Evolutionary conservation across 2,113 vertebrate species (phyloP).

Genomic region (Tragelaphus imberbis): DNA sequence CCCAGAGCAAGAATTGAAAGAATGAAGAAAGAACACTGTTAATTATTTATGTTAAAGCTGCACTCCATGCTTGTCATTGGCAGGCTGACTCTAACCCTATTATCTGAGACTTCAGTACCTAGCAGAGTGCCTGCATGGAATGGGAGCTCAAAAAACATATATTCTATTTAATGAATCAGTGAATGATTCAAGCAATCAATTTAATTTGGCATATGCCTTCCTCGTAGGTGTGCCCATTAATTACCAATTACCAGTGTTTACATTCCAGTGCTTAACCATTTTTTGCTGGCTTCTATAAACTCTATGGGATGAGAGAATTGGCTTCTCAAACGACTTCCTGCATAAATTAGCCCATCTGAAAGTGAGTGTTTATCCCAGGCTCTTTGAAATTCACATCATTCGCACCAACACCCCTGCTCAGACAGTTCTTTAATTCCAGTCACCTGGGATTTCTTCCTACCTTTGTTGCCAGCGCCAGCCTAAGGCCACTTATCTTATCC

Average conservation of each 20-base stretch:
- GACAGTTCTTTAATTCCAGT: conserved; percentile 70
- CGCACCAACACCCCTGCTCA: conserved; percentile 64
- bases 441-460: conserved; percentile 74
- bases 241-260: conserved; percentile 76
- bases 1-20: background rate
- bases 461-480: conserved; percentile 69
- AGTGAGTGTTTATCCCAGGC: conserved; percentile 69
- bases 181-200: conserved; percentile 64
- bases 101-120: background rate
- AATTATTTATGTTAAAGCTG: background rate
- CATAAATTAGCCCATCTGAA: conserved; percentile 75
- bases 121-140: background rate
- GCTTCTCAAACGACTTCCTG: conserved; percentile 73
- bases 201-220: conserved; percentile 72
- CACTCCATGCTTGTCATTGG: background rate
- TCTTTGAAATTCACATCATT: conserved; percentile 77
- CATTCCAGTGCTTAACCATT: conserved; percentile 67
- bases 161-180: conserved; percentile 65
- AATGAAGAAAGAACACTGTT: background rate
- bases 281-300: conserved; percentile 71
- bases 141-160: background rate
- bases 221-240: conserved; percentile 73
- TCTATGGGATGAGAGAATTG: conserved; percentile 67
- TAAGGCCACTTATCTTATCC: conserved; percentile 70
- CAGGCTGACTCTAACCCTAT: background rate